Evolutionary conservation across 2,797 vertebrate genomes (phyloP).

Genomic region (Tadarida brasiliensis): DNA sequence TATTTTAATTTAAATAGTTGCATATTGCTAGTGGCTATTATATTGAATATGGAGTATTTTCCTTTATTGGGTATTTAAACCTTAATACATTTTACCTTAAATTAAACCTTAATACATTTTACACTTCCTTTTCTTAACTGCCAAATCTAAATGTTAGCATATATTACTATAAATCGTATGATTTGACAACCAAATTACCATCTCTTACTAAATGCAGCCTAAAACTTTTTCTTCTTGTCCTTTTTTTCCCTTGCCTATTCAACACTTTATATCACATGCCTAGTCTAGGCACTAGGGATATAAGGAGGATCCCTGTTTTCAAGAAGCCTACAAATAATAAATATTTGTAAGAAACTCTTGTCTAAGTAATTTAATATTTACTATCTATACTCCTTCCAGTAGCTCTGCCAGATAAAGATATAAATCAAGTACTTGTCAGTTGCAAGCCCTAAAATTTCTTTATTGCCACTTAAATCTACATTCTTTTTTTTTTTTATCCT

Average conservation of each 20-base stretch:
- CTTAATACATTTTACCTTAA: conserved; percentile 14
- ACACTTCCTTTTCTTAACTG: conserved; percentile 21
- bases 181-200: background rate
- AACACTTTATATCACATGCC: background rate
- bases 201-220: background rate
- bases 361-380: background rate
- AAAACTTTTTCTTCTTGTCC: background rate
- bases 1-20: background rate
- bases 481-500: too few species aligned
- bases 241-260: background rate
- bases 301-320: background rate
- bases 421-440: background rate
- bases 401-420: conserved; percentile 24
- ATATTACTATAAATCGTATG: background rate
- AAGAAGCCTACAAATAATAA: background rate
- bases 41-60: background rate
- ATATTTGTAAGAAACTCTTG: conserved; percentile 14
- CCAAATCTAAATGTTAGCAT: background rate
- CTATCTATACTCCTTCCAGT: background rate
- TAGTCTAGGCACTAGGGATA: background rate
- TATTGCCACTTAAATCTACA: background rate
- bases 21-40: background rate
- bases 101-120: conserved; percentile 16
- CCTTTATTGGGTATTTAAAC: background rate
- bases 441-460: conserved; percentile 16